A percentile compares a stretch with the other conserved stretches of the same genome.
phyloP scores from a whole-genome alignment of 1,140 invertebrate species.

The Asbolus verrucosus region DNA sequence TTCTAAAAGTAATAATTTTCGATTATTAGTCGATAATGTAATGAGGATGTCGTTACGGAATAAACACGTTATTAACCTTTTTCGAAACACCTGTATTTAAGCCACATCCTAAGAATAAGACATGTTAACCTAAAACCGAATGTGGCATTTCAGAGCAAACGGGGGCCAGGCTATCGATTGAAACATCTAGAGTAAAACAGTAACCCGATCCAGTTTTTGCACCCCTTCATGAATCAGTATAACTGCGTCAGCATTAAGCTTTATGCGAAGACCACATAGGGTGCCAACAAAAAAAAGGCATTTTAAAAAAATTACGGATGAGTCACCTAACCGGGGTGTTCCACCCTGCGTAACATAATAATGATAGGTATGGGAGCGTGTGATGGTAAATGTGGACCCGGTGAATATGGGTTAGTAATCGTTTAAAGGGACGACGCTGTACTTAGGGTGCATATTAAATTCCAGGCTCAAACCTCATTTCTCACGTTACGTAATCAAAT shows the following conservation, averaged over 20 bases:
- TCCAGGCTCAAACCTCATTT: constrained; percentile 24
- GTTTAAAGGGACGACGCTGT: constrained; percentile 30
- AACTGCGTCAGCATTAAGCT: constrained; percentile 16
- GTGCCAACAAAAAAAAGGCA: constrained; percentile 22
- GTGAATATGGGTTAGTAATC: constrained; percentile 41
- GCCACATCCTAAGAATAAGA: no score
- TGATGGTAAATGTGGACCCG: constrained; percentile 16
- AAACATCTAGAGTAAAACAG: constrained; percentile 8
- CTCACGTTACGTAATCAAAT: constrained; percentile 26
- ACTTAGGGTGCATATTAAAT: constrained; percentile 37
- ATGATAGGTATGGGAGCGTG: constrained; percentile 29
- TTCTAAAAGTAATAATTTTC: no score
- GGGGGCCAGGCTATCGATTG: neutral
- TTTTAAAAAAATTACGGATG: constrained; percentile 32
- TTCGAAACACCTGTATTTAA: no score
- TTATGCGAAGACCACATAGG: constrained; percentile 24
- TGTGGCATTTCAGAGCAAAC: neutral
- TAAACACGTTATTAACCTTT: no score
- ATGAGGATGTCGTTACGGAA: no score
- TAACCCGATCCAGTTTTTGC: constrained; percentile 10
- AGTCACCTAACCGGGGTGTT: constrained; percentile 26
- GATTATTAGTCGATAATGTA: no score
- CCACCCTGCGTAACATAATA: constrained; percentile 35
- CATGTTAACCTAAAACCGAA: neutral
- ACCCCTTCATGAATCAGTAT: constrained; percentile 12